Evolutionary conservation across 23 tunicate species (phyloP), one percentile per base, ranked within the genome.

Genomic region (Ciona savignyi): DNA sequence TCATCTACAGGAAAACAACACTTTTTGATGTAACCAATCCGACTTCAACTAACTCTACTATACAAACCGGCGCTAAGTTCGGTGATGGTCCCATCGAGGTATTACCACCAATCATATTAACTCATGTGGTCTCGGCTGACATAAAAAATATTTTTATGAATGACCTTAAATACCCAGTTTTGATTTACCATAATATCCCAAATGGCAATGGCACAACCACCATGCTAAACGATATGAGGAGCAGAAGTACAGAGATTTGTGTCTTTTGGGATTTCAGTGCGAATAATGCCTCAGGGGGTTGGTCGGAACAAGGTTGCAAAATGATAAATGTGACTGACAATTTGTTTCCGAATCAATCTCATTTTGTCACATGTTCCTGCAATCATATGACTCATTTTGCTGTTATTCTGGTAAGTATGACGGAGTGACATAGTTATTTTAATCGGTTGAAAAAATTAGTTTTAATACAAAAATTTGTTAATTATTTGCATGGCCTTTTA

Each of bases 311-410:
- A 0, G 96, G 96, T 22, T 88, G 96, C 30, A 21, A 29, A 42
- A 63, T 62, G n/a, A 29, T 81, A 27, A 62, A 70, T 34, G 74
- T 33, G 19, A 34, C 77, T 30, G 22, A 67, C 60, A 62, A 69
- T 30, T 62, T 27, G 15, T 42, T 15, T 42, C 15, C 56, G 56
- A 42, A 42, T 15, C 9, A 42, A 42, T 6, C 56, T 6, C 56
- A 42, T 42, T 35, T 42, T 25, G 68, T 82, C 33, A 74, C 84
- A 22, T 89, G 96, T 35, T 71, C 73, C 1, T 89, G 96, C 68
- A 74, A 83, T 51, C 96, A 89, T 70, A 89, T 89, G 96, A 89
- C 96, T 4, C 88, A 83, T 30, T 89, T 89, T 63, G 82, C 73
- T 0, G 77, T 89, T 34, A 42, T 89, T 25, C 63, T 89, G 96